These are phyloP conservation scores for Rosalia funebris DNA, from an alignment of 2,888 invertebrate genomes.

Conservation along the genomic window DNA sequence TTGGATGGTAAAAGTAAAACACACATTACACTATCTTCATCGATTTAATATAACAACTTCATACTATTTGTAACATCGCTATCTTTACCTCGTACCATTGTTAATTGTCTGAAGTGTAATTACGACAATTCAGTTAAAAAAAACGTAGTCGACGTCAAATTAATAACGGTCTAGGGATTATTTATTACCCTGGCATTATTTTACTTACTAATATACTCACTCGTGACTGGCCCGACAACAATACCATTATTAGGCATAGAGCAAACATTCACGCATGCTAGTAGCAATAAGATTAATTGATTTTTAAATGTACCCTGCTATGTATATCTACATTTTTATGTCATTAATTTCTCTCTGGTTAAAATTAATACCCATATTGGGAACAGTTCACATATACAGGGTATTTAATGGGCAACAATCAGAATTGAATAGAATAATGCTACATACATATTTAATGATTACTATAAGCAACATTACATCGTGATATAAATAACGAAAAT, in stretches of 20 bases:
- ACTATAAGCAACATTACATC: too few species aligned
- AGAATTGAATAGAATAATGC: too few species aligned
- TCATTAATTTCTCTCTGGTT: conserved; percentile 23
- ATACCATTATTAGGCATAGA: conserved; percentile 50
- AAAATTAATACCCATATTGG: neutral
- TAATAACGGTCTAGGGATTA: neutral
- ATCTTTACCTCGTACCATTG: neutral
- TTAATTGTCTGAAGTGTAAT: neutral
- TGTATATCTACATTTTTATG: conserved; percentile 36
- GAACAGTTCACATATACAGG: too few species aligned
- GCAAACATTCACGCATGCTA: conserved; percentile 49
- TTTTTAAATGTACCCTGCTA: conserved; percentile 49
- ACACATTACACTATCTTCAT: neutral
- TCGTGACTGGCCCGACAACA: conserved; percentile 30
- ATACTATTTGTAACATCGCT: neutral
- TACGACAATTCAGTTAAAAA: neutral
- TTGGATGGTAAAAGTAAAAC: neutral
- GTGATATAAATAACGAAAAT: too few species aligned
- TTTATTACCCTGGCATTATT: conserved; percentile 9
- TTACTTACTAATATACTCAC: conserved; percentile 8
- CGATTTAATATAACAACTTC: neutral
- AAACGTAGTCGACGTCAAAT: conserved; percentile 4
- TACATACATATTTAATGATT: too few species aligned
- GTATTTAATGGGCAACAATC: too few species aligned
- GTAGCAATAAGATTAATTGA: conserved; percentile 51